Percentiles rank a stretch among this genome's conserved stretches.
Conservation (phyloP, 2,888 invertebrate species). For the Papilio protenor region DNA sequence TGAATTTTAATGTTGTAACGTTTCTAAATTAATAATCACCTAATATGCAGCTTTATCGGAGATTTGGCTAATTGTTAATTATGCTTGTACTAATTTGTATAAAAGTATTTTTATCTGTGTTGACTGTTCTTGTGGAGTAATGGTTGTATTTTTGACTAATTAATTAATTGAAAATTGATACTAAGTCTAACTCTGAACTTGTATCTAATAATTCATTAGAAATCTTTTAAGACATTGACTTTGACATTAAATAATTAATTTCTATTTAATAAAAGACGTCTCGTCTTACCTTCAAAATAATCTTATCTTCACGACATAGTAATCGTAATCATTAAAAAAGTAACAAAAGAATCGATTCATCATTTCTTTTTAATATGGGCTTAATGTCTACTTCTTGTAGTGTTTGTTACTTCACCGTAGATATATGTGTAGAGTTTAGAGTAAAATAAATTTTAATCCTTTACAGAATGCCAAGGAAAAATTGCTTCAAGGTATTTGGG, state of each 20-base stretch:
- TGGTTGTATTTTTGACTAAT: slow-evolving; percentile 80
- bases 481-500: slow-evolving; percentile 81
- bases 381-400: slow-evolving; percentile 8
- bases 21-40: slow-evolving; percentile 14
- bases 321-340: slow-evolving; percentile 39
- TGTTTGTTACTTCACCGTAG: slow-evolving; percentile 3
- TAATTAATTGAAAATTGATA: slow-evolving; percentile 43
- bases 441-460: slow-evolving; percentile 37
- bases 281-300: slow-evolving; percentile 34
- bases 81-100: slow-evolving; percentile 26
- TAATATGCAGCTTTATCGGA: slow-evolving; percentile 12
- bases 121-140: slow-evolving; percentile 62
- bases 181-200: slow-evolving; percentile 32
- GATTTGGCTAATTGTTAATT: slow-evolving; percentile 36
- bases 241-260: slow-evolving; percentile 26
- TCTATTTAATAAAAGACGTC: slow-evolving; percentile 27
- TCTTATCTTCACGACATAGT: slow-evolving; percentile 38
- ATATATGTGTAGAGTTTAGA: neutral
- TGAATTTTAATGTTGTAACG: slow-evolving; percentile 31
- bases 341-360: slow-evolving; percentile 31
- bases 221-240: slow-evolving; percentile 16
- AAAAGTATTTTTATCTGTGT: slow-evolving; percentile 38
- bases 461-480: slow-evolving; percentile 82
- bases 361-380: slow-evolving; percentile 29
- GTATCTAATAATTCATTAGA: slow-evolving; percentile 19